These are phyloP conservation scores for Pteropus rufus DNA, from an alignment of 2,797 vertebrate species.

Conservation along the genomic window DNA sequence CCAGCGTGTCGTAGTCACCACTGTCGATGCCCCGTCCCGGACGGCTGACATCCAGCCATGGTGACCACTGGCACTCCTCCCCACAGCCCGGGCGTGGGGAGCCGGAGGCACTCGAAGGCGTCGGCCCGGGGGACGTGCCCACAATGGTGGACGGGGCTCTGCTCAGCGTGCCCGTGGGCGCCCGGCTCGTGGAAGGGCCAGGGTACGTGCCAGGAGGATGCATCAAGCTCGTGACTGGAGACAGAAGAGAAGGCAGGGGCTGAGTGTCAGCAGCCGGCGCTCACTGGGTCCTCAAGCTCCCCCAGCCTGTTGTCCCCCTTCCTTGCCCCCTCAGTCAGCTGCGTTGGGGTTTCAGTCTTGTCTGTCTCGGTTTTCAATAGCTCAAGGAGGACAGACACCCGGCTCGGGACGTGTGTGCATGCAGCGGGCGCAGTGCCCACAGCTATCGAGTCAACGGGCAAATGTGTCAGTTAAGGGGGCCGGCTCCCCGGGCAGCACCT, in stretches of 20 bases:
- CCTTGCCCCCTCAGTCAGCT: neutral
- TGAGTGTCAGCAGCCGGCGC: rapidly evolving
- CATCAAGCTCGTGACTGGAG: neutral
- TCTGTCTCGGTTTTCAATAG: rapidly evolving
- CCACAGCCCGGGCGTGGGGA: constrained; percentile 52
- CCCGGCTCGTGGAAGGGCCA: rapidly evolving
- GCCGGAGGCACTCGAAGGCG: rapidly evolving
- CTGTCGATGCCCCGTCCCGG: constrained; percentile 71
- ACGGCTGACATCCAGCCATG: constrained; percentile 81
- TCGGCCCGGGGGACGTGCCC: rapidly evolving
- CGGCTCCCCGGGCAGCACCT: neutral
- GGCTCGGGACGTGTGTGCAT: neutral
- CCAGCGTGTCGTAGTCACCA: constrained; percentile 85
- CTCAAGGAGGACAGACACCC: no score
- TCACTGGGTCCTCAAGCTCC: rapidly evolving
- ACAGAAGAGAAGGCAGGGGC: neutral
- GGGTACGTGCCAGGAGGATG: rapidly evolving
- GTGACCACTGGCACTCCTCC: constrained; percentile 84
- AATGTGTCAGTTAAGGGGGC: rapidly evolving
- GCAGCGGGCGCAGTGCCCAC: no score
- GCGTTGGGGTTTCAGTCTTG: rapidly evolving
- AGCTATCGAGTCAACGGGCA: rapidly evolving
- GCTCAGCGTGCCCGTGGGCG: rapidly evolving
- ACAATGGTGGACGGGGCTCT: rapidly evolving
- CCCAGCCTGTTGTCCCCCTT: rapidly evolving